Conservation (phyloP, 2,888 invertebrate genomes). For the Sepiola atlantica region DNA sequence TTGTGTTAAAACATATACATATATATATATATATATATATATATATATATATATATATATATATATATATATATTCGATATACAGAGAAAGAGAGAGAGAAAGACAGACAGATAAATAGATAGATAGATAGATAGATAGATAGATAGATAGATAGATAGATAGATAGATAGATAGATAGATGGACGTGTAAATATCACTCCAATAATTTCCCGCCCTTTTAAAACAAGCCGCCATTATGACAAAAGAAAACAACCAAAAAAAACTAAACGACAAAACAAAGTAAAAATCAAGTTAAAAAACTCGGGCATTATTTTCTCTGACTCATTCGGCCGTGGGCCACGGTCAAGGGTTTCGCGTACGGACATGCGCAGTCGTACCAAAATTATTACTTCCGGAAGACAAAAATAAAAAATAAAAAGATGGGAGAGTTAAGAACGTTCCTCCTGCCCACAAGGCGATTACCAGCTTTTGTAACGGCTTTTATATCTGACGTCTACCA, state of each 20-base stretch:
- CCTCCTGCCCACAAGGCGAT: neutral
- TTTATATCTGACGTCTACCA: neutral
- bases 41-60: neutral
- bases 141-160: neutral
- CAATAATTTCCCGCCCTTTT: neutral
- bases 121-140: neutral
- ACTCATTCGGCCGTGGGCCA: neutral
- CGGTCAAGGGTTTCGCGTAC: neutral
- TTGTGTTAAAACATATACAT: too few species aligned
- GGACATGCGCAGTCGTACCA: conserved; percentile 32
- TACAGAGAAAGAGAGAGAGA: too few species aligned
- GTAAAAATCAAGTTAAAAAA: neutral
- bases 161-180: neutral
- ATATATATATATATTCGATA: too few species aligned
- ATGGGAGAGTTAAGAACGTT: neutral
- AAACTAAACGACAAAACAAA: neutral
- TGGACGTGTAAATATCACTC: neutral
- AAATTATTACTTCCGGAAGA: conserved; percentile 32
- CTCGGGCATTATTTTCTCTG: neutral
- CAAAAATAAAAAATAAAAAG: neutral
- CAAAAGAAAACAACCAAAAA: neutral
- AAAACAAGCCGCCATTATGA: neutral
- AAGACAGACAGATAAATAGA: too few species aligned
- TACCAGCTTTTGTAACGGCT: neutral
- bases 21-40: conserved; percentile 8